These are phyloP conservation scores for Drosophila incognita DNA, from an alignment of 2,888 invertebrate genomes.

Conservation along the genomic window DNA sequence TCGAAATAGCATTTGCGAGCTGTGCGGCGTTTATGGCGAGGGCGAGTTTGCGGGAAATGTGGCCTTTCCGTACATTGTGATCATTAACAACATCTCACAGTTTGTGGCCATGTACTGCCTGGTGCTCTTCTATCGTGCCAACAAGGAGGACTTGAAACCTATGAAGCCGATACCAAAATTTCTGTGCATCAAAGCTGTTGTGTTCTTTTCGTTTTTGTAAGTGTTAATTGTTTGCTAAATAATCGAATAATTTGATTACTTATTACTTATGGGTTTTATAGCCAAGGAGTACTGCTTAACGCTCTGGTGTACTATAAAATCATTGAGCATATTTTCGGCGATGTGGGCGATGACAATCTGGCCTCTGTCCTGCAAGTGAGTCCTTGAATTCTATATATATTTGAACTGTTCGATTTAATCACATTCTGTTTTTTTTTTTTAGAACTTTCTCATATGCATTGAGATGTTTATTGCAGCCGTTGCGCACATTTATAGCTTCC, in stretches of 20 bases:
- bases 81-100: slow-evolving; percentile 96
- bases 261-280: slow-evolving; percentile 82
- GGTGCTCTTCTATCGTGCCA: slow-evolving; percentile 96
- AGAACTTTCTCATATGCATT: slow-evolving; percentile 98
- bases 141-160: slow-evolving; percentile 92
- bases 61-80: slow-evolving; percentile 95
- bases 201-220: slow-evolving; percentile 99
- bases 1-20: slow-evolving; percentile 90
- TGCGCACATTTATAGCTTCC: slow-evolving; percentile 97
- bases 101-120: slow-evolving; percentile 98
- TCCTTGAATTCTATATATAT: neutral
- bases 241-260: neutral
- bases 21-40: slow-evolving; percentile 94
- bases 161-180: slow-evolving; percentile 98
- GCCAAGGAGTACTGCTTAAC: slow-evolving; percentile 96
- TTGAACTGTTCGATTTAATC: neutral
- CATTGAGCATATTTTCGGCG: slow-evolving; percentile 91
- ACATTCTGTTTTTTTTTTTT: slow-evolving; percentile 70
- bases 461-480: slow-evolving; percentile 99
- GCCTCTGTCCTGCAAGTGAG: slow-evolving; percentile 93
- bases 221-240: slow-evolving; percentile 82
- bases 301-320: slow-evolving; percentile 93
- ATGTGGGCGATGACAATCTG: slow-evolving; percentile 89
- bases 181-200: slow-evolving; percentile 98
- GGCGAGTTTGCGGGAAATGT: slow-evolving; percentile 94